phyloP scores from a whole-genome alignment of 2,888 invertebrate species.

The Tridacna crocea region DNA sequence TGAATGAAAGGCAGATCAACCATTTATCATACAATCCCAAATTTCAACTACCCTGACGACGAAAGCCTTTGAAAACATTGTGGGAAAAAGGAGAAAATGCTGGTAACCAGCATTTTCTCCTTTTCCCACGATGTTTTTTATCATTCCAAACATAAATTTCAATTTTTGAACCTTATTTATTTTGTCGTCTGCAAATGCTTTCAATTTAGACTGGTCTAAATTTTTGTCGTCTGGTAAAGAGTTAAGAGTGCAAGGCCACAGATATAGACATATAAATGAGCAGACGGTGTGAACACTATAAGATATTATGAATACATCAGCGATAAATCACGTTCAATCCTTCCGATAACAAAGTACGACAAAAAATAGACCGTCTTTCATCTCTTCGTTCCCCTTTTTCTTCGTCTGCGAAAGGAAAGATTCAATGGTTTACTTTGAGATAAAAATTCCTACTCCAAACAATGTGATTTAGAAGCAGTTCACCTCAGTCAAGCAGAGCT shows the following conservation, averaged over 20 bases:
- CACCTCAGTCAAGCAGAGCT: too few relatives aligned
- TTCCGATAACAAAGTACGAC: constrained; percentile 10
- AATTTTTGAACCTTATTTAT: too few relatives aligned
- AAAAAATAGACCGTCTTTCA: constrained; percentile 13
- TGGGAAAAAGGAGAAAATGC: constrained; percentile 1
- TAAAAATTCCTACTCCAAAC: neutral
- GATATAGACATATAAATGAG: constrained; percentile 25
- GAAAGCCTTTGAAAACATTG: neutral
- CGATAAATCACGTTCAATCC: constrained; percentile 15
- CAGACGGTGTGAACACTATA: constrained; percentile 8
- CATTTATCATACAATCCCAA: too few relatives aligned
- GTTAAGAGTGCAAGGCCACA: neutral
- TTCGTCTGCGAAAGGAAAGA: neutral
- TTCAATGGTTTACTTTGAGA: neutral
- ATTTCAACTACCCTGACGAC: neutral
- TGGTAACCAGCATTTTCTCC: neutral
- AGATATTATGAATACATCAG: constrained; percentile 12
- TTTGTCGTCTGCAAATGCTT: too few relatives aligned
- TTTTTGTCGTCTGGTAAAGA: too few relatives aligned
- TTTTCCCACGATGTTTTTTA: too few relatives aligned
- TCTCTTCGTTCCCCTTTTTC: neutral
- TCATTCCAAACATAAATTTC: too few relatives aligned
- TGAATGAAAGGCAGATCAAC: constrained; percentile 3
- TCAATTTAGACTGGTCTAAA: too few relatives aligned
- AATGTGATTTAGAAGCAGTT: too few relatives aligned